Evolutionary conservation across 2,888 invertebrate species (phyloP).

Genomic region (Physocephala rufipes): DNA sequence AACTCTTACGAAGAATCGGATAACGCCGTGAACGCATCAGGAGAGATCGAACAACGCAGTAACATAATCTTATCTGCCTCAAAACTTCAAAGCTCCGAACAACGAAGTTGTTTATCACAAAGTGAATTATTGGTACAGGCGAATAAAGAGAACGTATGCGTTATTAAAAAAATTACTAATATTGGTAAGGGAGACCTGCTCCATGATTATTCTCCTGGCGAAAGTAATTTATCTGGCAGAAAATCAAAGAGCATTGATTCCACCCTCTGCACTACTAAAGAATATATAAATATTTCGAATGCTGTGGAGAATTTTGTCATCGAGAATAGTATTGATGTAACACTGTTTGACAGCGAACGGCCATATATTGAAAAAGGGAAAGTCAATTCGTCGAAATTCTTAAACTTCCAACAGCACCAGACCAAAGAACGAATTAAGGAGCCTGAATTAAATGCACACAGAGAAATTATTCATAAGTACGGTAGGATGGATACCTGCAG

Average conservation of each 20-base stretch:
- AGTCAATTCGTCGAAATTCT: no score
- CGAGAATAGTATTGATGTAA: conserved; percentile 31
- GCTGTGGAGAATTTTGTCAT: neutral
- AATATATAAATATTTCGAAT: conserved; percentile 22
- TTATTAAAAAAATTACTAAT: neutral
- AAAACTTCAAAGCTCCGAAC: no score
- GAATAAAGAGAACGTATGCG: conserved; percentile 19
- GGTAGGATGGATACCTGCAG: no score
- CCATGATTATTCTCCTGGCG: neutral
- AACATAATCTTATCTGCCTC: no score
- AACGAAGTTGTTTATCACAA: neutral
- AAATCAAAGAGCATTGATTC: neutral
- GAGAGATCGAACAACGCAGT: neutral
- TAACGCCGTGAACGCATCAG: conserved; percentile 24
- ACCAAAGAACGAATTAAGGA: no score
- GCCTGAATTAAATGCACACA: no score
- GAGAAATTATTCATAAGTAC: no score
- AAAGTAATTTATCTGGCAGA: neutral
- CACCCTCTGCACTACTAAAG: conserved; percentile 17
- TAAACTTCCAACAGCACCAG: no score
- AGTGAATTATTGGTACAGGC: neutral
- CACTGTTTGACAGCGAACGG: conserved; percentile 25
- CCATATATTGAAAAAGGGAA: no score
- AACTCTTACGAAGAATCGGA: conserved; percentile 46
- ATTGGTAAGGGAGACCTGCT: neutral